Evolutionary conservation across 2,113 vertebrate species (phyloP), one percentile per base, ranked within the genome.

Genomic region (Pachycephala philippinensis): DNA sequence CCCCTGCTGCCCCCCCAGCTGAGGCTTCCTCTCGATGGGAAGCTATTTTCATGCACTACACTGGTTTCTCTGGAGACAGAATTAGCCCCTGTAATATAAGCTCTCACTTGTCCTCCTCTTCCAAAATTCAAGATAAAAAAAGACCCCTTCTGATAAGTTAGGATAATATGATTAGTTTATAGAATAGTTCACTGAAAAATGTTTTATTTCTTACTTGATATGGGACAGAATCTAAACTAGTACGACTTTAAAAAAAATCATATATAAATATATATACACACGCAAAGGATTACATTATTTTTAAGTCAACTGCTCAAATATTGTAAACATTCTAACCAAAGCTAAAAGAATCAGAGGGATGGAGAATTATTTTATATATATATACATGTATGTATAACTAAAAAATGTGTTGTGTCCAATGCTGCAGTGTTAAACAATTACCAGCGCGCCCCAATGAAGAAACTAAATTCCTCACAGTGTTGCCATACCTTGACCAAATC

Each of bases 291-390:
- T 53, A 61, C 45, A 90, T 69, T 80, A 90, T 85, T 97, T 87
- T 97, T 90, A 97, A 97, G 94, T 52, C 88, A 94, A 91, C 91
- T 86, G 78, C 59, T 90, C 66, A 93, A 93, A 93, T 83, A 85
- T 85, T 90, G 72, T 89, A 79, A 95, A 93, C 84, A 33, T 94
- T 90, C 84, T 89, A 97, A 97, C 94, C 96, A 92, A 98, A 98
- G 97, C 93, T 93, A 90, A 85, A 89, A 96, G 82, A 72, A 75
- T 64, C 93, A 84, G 69, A 93, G 60, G 89, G 75, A 93, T 49
- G 50, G 88, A 87, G 65, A 49, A 15, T 44, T 90, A 85, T 95
- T 90, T 74, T 70, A 84, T 90, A 84, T 90, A 63, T 85, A 87
- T 95, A 90, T 24, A 93, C 54, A 90, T 64, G 81, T 96, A 92